Evolutionary conservation across 2,888 invertebrate species (phyloP), one percentile per base, ranked within the genome.

Genomic region (Cremastobaeus sp.): DNA sequence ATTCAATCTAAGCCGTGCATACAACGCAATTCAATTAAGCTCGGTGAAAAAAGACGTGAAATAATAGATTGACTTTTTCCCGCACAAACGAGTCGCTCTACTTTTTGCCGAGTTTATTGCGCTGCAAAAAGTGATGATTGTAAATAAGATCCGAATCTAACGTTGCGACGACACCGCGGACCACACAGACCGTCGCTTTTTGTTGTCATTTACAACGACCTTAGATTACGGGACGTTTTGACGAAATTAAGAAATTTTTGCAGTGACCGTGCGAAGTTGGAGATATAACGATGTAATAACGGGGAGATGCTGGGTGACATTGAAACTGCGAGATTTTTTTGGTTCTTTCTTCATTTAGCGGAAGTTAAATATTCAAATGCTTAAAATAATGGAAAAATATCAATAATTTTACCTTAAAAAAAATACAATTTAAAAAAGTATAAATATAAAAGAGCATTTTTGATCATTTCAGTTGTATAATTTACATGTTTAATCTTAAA

Each of bases 171-270:
- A 21, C 17, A 34, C 54, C 30, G n/a, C 18, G 50, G 65, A 41
- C 55, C 55, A 55, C 55, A 25, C 55, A 43, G 30, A 12, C 25
- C 5, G 17, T 6, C 3, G 1, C 25, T 55, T 66, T 55, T 66
- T 66, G 39, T 39, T 11, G 39, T 28, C 28, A 66, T 66, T 55
- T 55, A 55, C 17, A 55, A 55, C 41, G 32, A 48, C 55, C 54
- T 47, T 55, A 65, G 65, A 55, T 55, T 54, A 52, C 37, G 11
- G 47, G 32, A 45, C 47, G 52, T 64, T 65, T 65, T 54, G 65
- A 30, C 39, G 65, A 55, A 54, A 65, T 65, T 54, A 65, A 65
- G 54, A 12, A 65, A 65, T 55, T 54, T 65, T 37, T 30, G 47
- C 39, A 25, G 43, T 17, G 45, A 54, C 45, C 64, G 54, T 64